Evolutionary conservation across 2,113 vertebrate genomes (phyloP), one percentile per base, ranked within the genome.

Genomic region (Cyphomyrus plagiostoma): DNA sequence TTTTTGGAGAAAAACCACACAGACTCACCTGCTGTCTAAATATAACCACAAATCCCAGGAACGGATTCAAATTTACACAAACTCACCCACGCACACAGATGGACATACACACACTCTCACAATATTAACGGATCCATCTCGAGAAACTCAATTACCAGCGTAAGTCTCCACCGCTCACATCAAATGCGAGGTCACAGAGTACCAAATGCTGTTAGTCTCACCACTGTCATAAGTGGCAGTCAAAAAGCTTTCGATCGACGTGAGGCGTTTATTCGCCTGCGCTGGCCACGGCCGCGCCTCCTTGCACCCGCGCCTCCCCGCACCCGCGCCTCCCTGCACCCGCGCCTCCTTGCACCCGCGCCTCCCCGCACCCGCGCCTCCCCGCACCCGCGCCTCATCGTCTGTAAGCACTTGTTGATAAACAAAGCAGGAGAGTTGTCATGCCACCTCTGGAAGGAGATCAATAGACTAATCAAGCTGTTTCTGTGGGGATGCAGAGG

Each of bases 11-110:
- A 52, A 53, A 52, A 52, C 9, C 26, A 86, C 48, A 52, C 13
- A 13, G 17, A 52, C 5, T 52, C 49, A 52, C 49, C 85, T 86
- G 85, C 49, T 52, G n/a, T 26, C 49, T 52, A 86, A 52, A 86
- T 53, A 86, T 35, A 86, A 86, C 48, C n/a, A 35, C 49, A 52
- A 52, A 52, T 0, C 26, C 49, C 49, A 52, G 48, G 10, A 86
- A 30, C 9, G 49, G 42, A 90, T 89, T 97, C 96, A 62, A 88
- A 66, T 9, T 66, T 42, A 70, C 87, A 62, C 21, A 88, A 13
- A 30, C 13, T n/a, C 56, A 70, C 87, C 45, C 66, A 89, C n/a
- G 19, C 48, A n/a, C 46, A 39, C 48, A 89, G 10, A 88, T 15
- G 46, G n/a, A 77, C 17, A 39, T 7, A 70, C 45, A 50, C 23